Percentiles rank a stretch among this genome's conserved stretches.
These are phyloP conservation scores for Malurus elegans DNA, from an alignment of 2,113 vertebrate species.

Conservation along the genomic window DNA sequence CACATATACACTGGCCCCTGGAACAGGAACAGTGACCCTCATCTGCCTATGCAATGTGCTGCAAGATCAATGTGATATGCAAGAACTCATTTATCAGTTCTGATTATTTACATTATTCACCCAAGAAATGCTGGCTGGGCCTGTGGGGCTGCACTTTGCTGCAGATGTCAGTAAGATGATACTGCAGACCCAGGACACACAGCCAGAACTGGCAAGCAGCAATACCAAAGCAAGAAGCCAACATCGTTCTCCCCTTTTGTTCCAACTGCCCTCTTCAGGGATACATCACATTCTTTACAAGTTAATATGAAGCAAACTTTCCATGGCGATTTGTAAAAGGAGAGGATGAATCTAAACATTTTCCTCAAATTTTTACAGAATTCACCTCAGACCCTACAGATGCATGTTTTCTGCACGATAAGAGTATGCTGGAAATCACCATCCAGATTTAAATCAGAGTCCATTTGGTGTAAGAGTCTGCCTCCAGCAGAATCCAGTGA, in stretches of 20 bases:
- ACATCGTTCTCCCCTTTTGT: fast-evolving
- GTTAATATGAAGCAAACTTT: background rate
- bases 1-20: background rate
- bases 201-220: background rate
- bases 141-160: background rate
- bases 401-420: background rate
- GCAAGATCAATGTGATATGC: background rate
- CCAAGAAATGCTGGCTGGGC: background rate
- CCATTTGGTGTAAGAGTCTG: background rate
- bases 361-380: background rate
- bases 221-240: background rate
- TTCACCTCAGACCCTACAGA: background rate
- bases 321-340: background rate
- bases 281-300: background rate
- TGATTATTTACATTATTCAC: background rate
- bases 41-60: background rate
- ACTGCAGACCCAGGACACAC: background rate
- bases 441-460: background rate
- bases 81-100: background rate
- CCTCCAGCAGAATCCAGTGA: background rate
- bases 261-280: background rate
- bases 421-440: background rate
- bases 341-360: background rate
- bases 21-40: background rate
- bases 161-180: background rate